These are phyloP conservation scores for Brachyptera risi DNA, from an alignment of 2,888 invertebrate genomes.

Conservation along the genomic window DNA sequence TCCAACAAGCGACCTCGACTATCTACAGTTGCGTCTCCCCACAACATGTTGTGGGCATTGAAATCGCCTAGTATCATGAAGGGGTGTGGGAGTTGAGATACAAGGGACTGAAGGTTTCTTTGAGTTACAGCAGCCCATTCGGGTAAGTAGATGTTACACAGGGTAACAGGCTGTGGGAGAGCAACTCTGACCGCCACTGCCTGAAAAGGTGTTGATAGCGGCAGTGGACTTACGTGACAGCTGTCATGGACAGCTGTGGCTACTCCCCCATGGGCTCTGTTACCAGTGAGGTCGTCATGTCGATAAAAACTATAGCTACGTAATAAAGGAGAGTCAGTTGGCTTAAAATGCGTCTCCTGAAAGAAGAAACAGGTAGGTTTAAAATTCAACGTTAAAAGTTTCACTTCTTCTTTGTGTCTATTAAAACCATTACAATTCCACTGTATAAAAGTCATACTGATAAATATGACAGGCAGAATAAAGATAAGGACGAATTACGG, in stretches of 20 bases:
- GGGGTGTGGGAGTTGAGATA: slow-evolving; percentile 23
- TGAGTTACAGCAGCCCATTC: not conserved
- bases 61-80: slow-evolving; percentile 26
- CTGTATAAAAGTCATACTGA: slow-evolving; percentile 1
- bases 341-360: not conserved
- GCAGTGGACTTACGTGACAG: not conserved
- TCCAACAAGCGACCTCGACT: slow-evolving; percentile 20
- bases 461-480: no score
- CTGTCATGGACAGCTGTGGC: not conserved
- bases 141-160: not conserved
- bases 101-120: not conserved
- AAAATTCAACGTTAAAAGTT: not conserved
- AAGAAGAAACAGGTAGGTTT: not conserved
- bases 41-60: slow-evolving; percentile 26
- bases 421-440: not conserved
- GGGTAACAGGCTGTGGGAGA: not conserved
- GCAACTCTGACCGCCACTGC: not conserved
- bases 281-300: not conserved
- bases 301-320: not conserved
- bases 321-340: not conserved
- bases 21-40: slow-evolving; percentile 17
- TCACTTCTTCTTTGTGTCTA: not conserved
- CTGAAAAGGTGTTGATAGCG: not conserved
- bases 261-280: not conserved
- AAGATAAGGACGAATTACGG: no score